Base-by-base conservation (phyloP, 2,797 vertebrate species). In the Neomorphus geoffroyi region DNA sequence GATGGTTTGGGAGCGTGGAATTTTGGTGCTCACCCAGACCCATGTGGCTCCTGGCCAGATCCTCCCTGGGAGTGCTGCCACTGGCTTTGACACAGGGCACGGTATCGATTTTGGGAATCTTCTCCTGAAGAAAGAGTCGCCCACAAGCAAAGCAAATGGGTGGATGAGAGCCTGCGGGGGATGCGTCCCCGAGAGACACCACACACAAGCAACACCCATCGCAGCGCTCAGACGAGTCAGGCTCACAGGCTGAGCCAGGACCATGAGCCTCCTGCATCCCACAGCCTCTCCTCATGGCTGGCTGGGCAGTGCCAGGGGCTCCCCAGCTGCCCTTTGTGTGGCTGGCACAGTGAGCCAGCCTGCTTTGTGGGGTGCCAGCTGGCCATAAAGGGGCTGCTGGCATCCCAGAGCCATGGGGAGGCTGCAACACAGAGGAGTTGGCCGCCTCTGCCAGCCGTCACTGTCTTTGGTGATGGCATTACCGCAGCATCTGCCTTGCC, bases 121-220 rank as follows among this genome's bases (percentile, higher is more conserved):
- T 53, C 82, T 28, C 3, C 10, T 43, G 89, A 43, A 37, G 93
- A 90, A 92, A 91, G 93, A 81, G 93, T 83, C 62, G 13, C 91
- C 91, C 95, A 93, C 75, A 35, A 92, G 79, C 48, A 21, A 3
- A 30, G 83, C 46, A 57, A 80, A 18, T 73, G 95, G 79, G 64
- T 32, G 54, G 84, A 4, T 41, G 43, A 94, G 61, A 91, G 92
- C 87, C 89, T 84, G 92, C 28, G 23, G 95, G 88, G 91, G 81
- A 26, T 33, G 26, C 27, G 7, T 69, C 95, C 91, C 94, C 12
- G 0, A 30, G 90, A 74, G 92, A 37, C 92, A 85, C 75, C 75
- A 10, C 83, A 50, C 74, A 56, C 58, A 4, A 86, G 84, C 94
- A 89, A 89, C 86, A 16, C 89, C 91, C 92, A 77, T 53, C 0